These are phyloP conservation scores for Macrotrachela quadricornifera DNA, from an alignment of 1,140 invertebrate genomes.

Conservation along the genomic window DNA sequence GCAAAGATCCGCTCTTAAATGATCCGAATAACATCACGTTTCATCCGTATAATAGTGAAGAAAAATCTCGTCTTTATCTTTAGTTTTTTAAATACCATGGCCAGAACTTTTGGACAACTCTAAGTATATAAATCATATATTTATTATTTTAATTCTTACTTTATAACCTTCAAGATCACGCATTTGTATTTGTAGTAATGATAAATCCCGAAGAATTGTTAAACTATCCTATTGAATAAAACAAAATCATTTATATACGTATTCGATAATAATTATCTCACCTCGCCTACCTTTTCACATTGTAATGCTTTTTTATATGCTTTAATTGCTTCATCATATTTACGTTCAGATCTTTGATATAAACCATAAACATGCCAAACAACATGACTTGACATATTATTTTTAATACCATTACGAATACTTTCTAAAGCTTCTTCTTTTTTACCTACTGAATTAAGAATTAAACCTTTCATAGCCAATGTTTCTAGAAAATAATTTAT, in stretches of 20 bases:
- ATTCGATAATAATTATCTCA: too few relatives aligned
- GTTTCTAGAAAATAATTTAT: conserved; percentile 54
- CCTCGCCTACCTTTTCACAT: conserved; percentile 56
- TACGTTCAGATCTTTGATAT: conserved; percentile 76
- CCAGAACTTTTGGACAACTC: too few relatives aligned
- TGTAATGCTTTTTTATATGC: conserved; percentile 93
- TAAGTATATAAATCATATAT: too few relatives aligned
- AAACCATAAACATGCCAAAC: conserved; percentile 99
- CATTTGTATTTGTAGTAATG: conserved; percentile 94
- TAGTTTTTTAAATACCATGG: too few relatives aligned
- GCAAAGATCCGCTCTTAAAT: too few relatives aligned
- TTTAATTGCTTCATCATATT: conserved; percentile 98
- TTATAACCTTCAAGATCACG: conserved; percentile 90
- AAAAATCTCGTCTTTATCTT: too few relatives aligned
- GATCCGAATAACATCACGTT: too few relatives aligned
- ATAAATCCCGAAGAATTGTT: conserved; percentile 88
- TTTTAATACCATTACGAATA: conserved; percentile 72
- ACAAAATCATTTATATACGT: background rate
- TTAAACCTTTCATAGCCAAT: conserved; percentile 96
- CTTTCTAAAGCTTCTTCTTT: conserved; percentile 98
- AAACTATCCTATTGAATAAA: conserved; percentile 54
- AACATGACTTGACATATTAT: conserved; percentile 86
- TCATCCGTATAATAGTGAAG: too few relatives aligned
- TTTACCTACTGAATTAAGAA: conserved; percentile 83
- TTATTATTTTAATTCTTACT: conserved; percentile 13